Conservation (phyloP, 2,888 invertebrate species). For the Archips xylosteana region DNA sequence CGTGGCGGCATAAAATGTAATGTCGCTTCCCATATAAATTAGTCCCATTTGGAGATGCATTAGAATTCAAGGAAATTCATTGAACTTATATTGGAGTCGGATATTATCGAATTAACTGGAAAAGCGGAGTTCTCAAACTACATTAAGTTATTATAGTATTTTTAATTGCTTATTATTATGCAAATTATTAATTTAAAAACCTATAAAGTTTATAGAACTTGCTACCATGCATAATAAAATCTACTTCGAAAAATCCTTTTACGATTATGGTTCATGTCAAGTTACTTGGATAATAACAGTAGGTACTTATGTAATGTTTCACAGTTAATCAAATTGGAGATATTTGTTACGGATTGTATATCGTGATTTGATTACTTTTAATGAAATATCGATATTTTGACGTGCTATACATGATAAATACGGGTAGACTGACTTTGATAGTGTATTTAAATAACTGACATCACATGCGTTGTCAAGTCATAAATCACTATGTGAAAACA, state of each 20-base stretch:
- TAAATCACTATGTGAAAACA: constrained; percentile 22
- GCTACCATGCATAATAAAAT: neutral
- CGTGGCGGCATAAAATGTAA: constrained; percentile 60
- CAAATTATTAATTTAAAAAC: neutral
- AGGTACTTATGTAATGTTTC: too few species aligned
- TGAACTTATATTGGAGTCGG: constrained; percentile 53
- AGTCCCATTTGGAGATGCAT: constrained; percentile 50
- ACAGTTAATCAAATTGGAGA: too few species aligned
- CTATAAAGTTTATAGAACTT: neutral
- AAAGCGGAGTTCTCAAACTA: neutral
- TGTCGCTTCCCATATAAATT: constrained; percentile 54
- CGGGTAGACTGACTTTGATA: too few species aligned
- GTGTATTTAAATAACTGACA: neutral
- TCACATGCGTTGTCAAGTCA: constrained; percentile 12
- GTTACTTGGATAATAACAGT: too few species aligned
- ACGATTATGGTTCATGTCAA: neutral
- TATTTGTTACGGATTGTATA: too few species aligned
- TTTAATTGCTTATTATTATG: neutral
- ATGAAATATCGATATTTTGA: too few species aligned
- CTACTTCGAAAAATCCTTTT: neutral
- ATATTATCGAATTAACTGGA: constrained; percentile 44
- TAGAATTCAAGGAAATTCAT: constrained; percentile 68
- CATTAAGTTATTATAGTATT: neutral
- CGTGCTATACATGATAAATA: too few species aligned
- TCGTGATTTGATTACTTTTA: too few species aligned